These are phyloP conservation scores for Silurus aristotelis DNA, from an alignment of 2,797 vertebrate genomes.

Conservation along the genomic window DNA sequence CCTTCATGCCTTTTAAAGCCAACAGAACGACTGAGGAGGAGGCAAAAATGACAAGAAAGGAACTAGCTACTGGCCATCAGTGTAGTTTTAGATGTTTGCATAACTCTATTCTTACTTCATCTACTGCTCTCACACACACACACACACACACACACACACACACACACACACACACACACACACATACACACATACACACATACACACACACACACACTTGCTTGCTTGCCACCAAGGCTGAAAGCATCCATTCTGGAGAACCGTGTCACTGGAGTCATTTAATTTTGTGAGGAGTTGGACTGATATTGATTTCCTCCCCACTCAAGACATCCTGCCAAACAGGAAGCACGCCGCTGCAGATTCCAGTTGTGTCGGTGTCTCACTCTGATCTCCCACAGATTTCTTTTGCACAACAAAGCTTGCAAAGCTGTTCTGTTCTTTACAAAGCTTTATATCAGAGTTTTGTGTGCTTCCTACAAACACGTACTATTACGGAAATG, in stretches of 20 bases:
- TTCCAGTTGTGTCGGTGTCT: not conserved
- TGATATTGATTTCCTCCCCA: constrained; percentile 8
- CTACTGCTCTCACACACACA: not conserved
- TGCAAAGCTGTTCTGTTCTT: not conserved
- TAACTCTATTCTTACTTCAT: not conserved
- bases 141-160: not conserved
- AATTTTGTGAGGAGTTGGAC: constrained; percentile 1
- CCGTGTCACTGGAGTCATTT: not conserved
- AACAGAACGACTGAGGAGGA: not conserved
- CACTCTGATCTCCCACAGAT: not conserved
- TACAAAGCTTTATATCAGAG: not conserved
- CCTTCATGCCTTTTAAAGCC: not conserved
- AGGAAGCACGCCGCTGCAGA: not conserved
- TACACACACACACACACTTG: no score
- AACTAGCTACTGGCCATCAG: not conserved
- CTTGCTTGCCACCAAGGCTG: not conserved
- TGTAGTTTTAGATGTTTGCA: not conserved
- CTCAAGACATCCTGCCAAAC: not conserved
- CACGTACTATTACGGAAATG: not conserved
- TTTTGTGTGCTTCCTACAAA: not conserved
- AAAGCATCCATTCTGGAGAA: not conserved
- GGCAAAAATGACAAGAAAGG: not conserved
- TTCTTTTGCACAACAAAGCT: not conserved
- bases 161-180: not conserved
- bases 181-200: not conserved